Base-by-base conservation (phyloP, 2,113 vertebrate genomes). In the Pitta sordida region DNA sequence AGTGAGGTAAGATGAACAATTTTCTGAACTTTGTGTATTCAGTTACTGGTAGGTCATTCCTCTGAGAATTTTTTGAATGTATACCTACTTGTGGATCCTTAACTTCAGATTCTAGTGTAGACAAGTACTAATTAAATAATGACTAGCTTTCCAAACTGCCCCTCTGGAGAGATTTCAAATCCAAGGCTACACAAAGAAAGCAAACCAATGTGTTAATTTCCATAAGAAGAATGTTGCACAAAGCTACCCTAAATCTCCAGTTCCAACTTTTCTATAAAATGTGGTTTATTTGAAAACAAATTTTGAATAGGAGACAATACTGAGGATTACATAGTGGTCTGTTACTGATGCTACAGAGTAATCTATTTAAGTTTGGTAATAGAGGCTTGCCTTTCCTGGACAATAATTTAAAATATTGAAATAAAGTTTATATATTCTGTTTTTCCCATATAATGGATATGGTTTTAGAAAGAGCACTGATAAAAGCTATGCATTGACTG, bases 51-150 rank as follows among this genome's bases (percentile, higher is more conserved):
- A 83, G 37, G 43, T 44, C 92, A 84, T 88, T 86, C 88, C 91
- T 91, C 59, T 70, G 93, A 90, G 82, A 93, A 73, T 93, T 92
- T 91, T n/a, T 89, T 87, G 58, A 82, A 49, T 78, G 56, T 71
- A 70, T 70, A 89, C 36, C 56, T 88, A 41, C 71, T 76, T 79
- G 75, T 88, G 76, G 68, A 71, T 93, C 71, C 80, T 95, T 82
- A 92, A 79, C 44, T 94, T 82, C 53, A 92, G 76, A 90, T 77
- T 77, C 84, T 93, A 85, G 74, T 83, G 92, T 91, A 91, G 80
- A 76, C 13, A 16, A 88, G n/a, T 68, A 92, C 83, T 92, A 93
- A 95, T 95, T 94, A 95, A 95, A 94, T 55, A 89, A 91, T 75
- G 64, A 91, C 74, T 96, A 41, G 32, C 56, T 76, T 91, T 88